Base-by-base conservation (phyloP, 2,113 vertebrate genomes). In the Pandion haliaetus region DNA sequence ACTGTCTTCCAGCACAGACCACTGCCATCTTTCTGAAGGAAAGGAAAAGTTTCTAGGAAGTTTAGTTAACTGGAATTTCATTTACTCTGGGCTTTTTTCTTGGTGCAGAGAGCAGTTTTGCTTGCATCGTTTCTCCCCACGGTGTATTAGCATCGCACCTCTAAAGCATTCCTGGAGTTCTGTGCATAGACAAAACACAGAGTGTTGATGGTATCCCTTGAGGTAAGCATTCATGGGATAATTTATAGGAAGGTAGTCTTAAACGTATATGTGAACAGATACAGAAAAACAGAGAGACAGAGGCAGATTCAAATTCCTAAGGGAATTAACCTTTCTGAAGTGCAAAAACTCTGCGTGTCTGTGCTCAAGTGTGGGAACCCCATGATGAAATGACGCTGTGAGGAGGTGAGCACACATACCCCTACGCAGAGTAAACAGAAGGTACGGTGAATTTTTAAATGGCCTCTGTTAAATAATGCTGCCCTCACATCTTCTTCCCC, bases 261-360 rank as follows among this genome's bases (percentile, higher is more conserved):
- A 45, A 73, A 44, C 0, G 3, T 25, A 0, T 3, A 7, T 34
- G 32, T 45, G 49, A 50, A 14, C 40, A 29, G 61, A 63, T 23
- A 8, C 4, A 28, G 80, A 14, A 90, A 52, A 52, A 8, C 18
- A 29, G 57, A 61, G 58, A 69, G 38, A 6, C 14, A 8, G 47
- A 59, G n/a, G 19, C 44, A 52, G n/a, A 19, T 47, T 38, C 6
- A 12, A 4, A 25, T 85, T 83, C 31, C 70, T 34, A 58, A 25
- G 45, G 31, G 14, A 80, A 63, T 71, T 29, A 66, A 8, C 19
- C 42, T 84, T 84, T 42, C 54, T 12, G 10, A 34, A 73, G 76
- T 26, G 73, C 67, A 45, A 13, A 59, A 61, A 14, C 65, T 55
- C 47, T 8, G 10, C 42, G 52, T 61, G 40, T 32, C 59, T 21